These are phyloP conservation scores for Oryzias celebensis DNA, from an alignment of 2,113 vertebrate species.

Conservation along the genomic window DNA sequence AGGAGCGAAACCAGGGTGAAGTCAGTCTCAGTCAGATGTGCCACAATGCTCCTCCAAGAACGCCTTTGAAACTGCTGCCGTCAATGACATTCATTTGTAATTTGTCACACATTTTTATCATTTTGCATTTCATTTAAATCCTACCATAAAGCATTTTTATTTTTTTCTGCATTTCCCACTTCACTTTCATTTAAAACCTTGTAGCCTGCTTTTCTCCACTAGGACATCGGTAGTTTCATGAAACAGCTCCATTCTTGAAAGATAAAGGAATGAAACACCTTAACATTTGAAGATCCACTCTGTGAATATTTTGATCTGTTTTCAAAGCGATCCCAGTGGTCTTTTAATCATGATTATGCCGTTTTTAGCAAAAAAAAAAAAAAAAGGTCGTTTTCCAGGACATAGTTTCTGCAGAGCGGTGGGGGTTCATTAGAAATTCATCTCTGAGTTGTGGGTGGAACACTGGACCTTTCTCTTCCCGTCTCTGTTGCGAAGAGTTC, in stretches of 20 bases:
- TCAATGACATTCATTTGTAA: constrained; percentile 11
- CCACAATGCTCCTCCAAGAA: constrained; percentile 19
- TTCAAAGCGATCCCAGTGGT: too few species aligned
- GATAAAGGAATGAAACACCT: too few species aligned
- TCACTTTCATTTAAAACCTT: constrained; percentile 11
- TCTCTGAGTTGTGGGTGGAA: too few species aligned
- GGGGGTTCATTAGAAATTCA: too few species aligned
- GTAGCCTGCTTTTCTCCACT: constrained; percentile 9
- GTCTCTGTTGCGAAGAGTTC: too few species aligned
- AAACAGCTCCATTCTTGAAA: not conserved
- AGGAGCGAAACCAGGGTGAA: constrained; percentile 73
- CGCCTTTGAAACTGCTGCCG: constrained; percentile 18
- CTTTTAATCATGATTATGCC: too few species aligned
- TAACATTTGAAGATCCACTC: too few species aligned
- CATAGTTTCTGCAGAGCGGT: too few species aligned
- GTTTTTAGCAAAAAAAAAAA: too few species aligned
- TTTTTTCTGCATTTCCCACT: constrained; percentile 10
- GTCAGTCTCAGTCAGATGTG: constrained; percentile 56
- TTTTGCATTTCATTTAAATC: constrained; percentile 15
- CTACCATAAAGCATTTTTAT: not conserved
- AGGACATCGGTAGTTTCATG: constrained; percentile 27
- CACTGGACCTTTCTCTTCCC: too few species aligned
- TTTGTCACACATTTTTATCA: constrained; percentile 2
- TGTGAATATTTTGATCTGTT: too few species aligned
- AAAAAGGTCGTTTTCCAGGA: too few species aligned